phyloP scores from a whole-genome alignment of 2,888 invertebrate genomes.

The Oscheius sp. region DNA sequence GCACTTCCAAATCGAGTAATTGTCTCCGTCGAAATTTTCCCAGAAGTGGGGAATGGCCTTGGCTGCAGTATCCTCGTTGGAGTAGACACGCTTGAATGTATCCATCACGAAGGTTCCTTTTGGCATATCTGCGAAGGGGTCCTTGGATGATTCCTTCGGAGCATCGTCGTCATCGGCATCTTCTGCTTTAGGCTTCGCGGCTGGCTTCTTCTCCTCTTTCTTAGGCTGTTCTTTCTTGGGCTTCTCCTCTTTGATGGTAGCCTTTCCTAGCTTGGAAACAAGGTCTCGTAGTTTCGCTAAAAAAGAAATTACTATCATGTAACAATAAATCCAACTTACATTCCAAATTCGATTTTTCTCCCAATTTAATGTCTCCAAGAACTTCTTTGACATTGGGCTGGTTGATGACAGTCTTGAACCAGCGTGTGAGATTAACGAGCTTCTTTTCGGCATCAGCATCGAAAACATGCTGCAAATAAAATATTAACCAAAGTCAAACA shows the following conservation, averaged over 20 bases:
- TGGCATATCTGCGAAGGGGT: constrained; percentile 90
- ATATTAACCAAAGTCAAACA: constrained; percentile 10
- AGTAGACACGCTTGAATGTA: constrained; percentile 95
- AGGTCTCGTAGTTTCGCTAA: neutral
- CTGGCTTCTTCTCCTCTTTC: constrained; percentile 42
- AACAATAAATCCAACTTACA: constrained; percentile 65
- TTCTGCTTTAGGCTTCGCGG: constrained; percentile 68
- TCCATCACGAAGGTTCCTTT: constrained; percentile 94
- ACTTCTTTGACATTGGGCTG: constrained; percentile 86
- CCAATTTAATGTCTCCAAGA: constrained; percentile 82
- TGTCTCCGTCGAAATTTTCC: constrained; percentile 94
- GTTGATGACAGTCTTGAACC: constrained; percentile 91
- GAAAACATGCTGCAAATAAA: constrained; percentile 74
- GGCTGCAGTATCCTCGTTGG: constrained; percentile 88
- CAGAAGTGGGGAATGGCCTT: constrained; percentile 97
- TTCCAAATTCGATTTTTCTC: constrained; percentile 84
- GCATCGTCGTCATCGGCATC: constrained; percentile 73
- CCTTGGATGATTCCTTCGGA: constrained; percentile 79
- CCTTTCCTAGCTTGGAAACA: neutral
- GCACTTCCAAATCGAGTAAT: constrained; percentile 91
- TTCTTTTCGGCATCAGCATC: constrained; percentile 77
- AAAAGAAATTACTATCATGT: neutral
- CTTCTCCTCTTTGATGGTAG: constrained; percentile 52
- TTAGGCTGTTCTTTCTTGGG: constrained; percentile 61
- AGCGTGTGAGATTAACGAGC: constrained; percentile 84